phyloP scores from a whole-genome alignment of 2,888 invertebrate genomes.

The Ptilodon capucinus region DNA sequence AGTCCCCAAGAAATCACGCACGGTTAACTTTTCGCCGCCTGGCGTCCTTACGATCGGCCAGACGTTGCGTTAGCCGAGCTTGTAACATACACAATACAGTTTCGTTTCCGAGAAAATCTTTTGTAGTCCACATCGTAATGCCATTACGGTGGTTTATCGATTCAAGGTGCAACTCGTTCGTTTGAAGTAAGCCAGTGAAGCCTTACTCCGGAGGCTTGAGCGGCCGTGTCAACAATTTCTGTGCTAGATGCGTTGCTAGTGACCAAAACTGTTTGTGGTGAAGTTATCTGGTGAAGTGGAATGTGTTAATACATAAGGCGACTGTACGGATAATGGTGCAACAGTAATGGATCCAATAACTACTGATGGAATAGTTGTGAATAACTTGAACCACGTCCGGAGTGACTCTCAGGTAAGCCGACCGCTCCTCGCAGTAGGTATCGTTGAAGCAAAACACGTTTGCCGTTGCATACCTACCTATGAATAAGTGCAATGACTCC shows the following conservation, averaged over 20 bases:
- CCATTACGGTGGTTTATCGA: conserved; percentile 63
- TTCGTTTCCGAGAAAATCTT: conserved; percentile 49
- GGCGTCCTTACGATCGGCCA: conserved; percentile 75
- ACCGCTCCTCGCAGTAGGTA: conserved; percentile 45
- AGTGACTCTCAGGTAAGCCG: conserved; percentile 78
- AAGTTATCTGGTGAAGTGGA: conserved; percentile 46
- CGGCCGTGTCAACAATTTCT: conserved; percentile 48
- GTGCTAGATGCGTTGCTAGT: conserved; percentile 54
- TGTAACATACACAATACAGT: conserved; percentile 38
- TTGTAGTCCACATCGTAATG: conserved; percentile 57
- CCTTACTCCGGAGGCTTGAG: conserved; percentile 52
- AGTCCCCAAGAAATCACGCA: conserved; percentile 80
- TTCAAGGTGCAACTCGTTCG: conserved; percentile 56
- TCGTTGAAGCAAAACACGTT: conserved; percentile 74
- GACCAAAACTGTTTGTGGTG: conserved; percentile 32
- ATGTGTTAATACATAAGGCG: conserved; percentile 41
- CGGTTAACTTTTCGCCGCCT: conserved; percentile 80
- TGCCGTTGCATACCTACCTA: conserved; percentile 70
- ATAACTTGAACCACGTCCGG: conserved; percentile 79
- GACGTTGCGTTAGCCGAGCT: conserved; percentile 58
- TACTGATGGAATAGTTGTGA: conserved; percentile 76
- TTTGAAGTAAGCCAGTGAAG: conserved; percentile 61
- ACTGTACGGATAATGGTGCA: conserved; percentile 60
- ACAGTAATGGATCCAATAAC: conserved; percentile 74
- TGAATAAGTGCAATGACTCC: conserved; percentile 75